Evolutionary conservation across 1,140 invertebrate genomes (phyloP), one percentile per base, ranked within the genome.

Genomic region (Drosophila lini): DNA sequence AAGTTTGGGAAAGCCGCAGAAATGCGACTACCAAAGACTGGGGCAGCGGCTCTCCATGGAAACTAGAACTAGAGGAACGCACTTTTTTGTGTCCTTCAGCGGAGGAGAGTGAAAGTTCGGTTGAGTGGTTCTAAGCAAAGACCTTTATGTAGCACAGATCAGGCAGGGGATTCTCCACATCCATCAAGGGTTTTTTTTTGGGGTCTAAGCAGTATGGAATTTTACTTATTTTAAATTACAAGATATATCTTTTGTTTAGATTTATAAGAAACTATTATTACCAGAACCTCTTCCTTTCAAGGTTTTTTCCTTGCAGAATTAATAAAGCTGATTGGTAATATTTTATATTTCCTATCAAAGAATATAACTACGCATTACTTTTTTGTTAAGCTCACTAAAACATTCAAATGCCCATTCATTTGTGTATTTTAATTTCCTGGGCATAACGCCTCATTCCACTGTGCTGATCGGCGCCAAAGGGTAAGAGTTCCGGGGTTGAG

Each of bases 391-490:
- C n/a, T 10, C n/a, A 3, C n/a, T 13, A 22, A 22, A 9, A 15
- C 5, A 19, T 53, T 1, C 15, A 10, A 13, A 5, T 42, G 38
- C 11, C 32, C 61, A 25, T 16, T 25, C 28, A 42, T 7, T 64
- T 61, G 16, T 61, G 28, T 22, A 10, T 40, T 67, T 48, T 48
- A 47, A 67, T 64, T 64, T 50, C 44, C 60, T 64, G 50, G 45
- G 15, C 62, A 15, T 3, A 31, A 44, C 22, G 31, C 62, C 40
- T 28, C 42, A 40, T 32, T 36, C 62, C 74, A 77, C 73, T 60
- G 74, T 77, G 38, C 73, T 34, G 74, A 77, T 77, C 74, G 56
- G 55, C 22, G 44, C 36, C 69, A 71, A 50, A 59, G 69, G 69
- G 36, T 42, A 50, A 38, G 53, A 32, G 28, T 16, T 32, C 48